Evolutionary conservation across 92 coral and sea anemone species (phyloP).

Genomic region (Epizoanthus ramosus): DNA sequence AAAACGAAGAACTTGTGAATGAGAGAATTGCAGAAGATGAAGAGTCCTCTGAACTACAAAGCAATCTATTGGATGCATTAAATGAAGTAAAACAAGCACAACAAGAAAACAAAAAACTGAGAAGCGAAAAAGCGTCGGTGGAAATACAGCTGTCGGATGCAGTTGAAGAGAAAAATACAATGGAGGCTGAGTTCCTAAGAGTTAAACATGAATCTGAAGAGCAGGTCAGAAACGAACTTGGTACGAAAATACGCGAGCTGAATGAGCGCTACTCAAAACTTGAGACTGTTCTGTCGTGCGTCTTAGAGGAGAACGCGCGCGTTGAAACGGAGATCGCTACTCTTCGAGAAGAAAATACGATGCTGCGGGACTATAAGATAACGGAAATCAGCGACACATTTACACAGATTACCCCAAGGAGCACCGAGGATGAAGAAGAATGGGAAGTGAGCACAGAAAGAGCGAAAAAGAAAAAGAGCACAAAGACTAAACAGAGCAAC

Average conservation of each 20-base stretch:
- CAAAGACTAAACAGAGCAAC: background rate
- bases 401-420: constrained; percentile 79
- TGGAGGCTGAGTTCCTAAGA: constrained; percentile 68
- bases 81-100: constrained; percentile 39
- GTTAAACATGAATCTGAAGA: constrained; percentile 40
- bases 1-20: constrained; percentile 54
- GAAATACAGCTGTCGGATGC: constrained; percentile 87
- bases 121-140: constrained; percentile 64
- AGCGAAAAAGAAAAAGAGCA: background rate
- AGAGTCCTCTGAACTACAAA: constrained; percentile 49
- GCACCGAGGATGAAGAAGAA: constrained; percentile 69
- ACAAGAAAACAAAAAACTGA: constrained; percentile 53
- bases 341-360: constrained; percentile 71
- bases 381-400: constrained; percentile 76
- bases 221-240: constrained; percentile 32
- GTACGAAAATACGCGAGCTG: constrained; percentile 43
- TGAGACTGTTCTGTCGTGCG: constrained; percentile 72
- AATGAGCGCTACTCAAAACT: constrained; percentile 69
- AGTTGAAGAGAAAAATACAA: constrained; percentile 61
- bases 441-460: background rate
- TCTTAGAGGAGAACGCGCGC: constrained; percentile 77
- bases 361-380: constrained; percentile 71
- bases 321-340: constrained; percentile 62
- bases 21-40: constrained; percentile 49
- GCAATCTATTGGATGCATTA: constrained; percentile 32